phyloP scores from a whole-genome alignment of 2,888 invertebrate species.

The Cerastoderma edule region DNA sequence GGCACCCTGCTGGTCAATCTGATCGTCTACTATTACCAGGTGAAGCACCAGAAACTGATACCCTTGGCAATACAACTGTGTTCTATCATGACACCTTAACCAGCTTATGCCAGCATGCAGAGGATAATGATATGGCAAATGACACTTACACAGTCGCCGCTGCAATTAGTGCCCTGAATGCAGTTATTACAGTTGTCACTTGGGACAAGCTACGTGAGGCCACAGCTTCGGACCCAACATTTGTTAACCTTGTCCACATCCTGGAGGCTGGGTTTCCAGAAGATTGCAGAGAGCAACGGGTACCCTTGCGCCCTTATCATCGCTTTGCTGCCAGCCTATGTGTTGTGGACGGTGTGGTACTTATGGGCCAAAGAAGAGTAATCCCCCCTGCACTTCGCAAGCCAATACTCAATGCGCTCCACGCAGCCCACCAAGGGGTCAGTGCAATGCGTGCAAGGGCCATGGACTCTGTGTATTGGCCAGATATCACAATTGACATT shows the following conservation, averaged over 20 bases:
- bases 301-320: too few relatives aligned
- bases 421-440: too few relatives aligned
- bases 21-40: slow-evolving; percentile 36
- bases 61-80: neutral
- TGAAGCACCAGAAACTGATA: slow-evolving; percentile 18
- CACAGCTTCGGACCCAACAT: slow-evolving; percentile 38
- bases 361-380: too few relatives aligned
- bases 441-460: too few relatives aligned
- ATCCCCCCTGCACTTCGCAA: too few relatives aligned
- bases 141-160: slow-evolving; percentile 39
- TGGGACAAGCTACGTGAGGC: slow-evolving; percentile 49
- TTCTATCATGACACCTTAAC: neutral
- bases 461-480: too few relatives aligned
- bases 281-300: too few relatives aligned
- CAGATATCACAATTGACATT: too few relatives aligned
- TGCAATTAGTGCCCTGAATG: slow-evolving; percentile 30
- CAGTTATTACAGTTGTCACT: slow-evolving; percentile 33
- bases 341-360: too few relatives aligned
- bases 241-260: slow-evolving; percentile 17
- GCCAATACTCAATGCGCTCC: too few relatives aligned
- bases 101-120: slow-evolving; percentile 6
- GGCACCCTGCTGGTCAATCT: slow-evolving; percentile 35
- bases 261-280: slow-evolving; percentile 32
- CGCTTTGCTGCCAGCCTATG: too few relatives aligned
- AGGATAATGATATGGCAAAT: slow-evolving; percentile 22